Evolutionary conservation across 2,888 invertebrate genomes (phyloP).

Genomic region (Melanchra persicariae): DNA sequence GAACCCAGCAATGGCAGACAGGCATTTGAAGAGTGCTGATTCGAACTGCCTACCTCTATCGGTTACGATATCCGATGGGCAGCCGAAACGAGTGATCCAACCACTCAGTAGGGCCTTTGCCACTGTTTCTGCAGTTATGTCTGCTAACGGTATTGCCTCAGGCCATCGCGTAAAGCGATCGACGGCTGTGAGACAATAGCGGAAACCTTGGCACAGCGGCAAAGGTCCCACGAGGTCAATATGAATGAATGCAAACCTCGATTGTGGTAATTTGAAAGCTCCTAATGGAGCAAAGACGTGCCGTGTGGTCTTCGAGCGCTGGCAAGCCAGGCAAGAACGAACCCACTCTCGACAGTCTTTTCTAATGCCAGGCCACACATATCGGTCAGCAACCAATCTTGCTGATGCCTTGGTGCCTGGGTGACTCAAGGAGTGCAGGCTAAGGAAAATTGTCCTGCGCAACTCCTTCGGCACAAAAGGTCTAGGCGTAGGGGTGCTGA

Average conservation of each 20-base stretch:
- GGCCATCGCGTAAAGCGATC: slow-evolving; percentile 31
- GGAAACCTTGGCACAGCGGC: slow-evolving; percentile 8
- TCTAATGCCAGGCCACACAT: not conserved
- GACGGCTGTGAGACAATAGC: slow-evolving; percentile 25
- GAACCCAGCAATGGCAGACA: no score
- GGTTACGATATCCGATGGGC: no score
- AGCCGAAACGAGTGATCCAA: slow-evolving; percentile 1
- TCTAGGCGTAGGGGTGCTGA: not conserved
- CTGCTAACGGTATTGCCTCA: not conserved
- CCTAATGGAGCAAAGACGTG: slow-evolving; percentile 1
- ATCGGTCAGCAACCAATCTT: no score
- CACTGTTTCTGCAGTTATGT: slow-evolving; percentile 9
- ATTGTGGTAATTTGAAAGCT: not conserved
- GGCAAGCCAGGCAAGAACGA: not conserved
- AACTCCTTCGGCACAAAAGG: not conserved
- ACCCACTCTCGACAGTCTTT: not conserved
- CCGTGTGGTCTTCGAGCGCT: not conserved
- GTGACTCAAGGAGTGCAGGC: no score
- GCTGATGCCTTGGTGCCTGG: no score
- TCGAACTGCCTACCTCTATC: no score
- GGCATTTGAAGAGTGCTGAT: no score
- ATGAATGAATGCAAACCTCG: not conserved
- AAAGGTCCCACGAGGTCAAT: slow-evolving; percentile 17
- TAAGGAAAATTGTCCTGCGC: not conserved
- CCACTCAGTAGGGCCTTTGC: not conserved